Conservation (phyloP, 2,113 vertebrate genomes). For the Poeciliopsis turrubarensis region DNA sequence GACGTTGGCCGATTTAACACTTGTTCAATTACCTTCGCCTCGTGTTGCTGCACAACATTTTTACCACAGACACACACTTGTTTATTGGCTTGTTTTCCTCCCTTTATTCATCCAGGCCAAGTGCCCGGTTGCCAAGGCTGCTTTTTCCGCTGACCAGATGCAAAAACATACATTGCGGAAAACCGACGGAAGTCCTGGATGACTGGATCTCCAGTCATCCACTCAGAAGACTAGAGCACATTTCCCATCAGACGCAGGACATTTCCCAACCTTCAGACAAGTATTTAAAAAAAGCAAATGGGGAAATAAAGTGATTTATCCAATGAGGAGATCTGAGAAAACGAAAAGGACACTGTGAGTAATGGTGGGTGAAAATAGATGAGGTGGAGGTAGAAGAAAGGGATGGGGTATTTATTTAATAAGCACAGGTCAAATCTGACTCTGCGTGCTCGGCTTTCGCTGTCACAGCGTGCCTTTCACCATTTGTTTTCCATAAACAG, state of each 20-base stretch:
- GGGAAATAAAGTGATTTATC: constrained; percentile 8
- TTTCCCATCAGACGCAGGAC: constrained; percentile 34
- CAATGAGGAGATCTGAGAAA: constrained; percentile 11
- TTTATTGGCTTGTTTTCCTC: constrained; percentile 51
- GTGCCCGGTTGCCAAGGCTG: constrained; percentile 19
- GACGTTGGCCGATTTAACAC: constrained; percentile 6
- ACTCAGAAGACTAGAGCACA: constrained; percentile 19
- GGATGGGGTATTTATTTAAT: constrained; percentile 77
- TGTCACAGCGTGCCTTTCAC: constrained; percentile 81
- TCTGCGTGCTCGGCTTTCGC: constrained; percentile 76
- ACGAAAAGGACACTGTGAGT: constrained; percentile 3
- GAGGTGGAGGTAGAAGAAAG: constrained; percentile 59
- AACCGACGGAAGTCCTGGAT: constrained; percentile 42
- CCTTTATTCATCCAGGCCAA: constrained; percentile 15
- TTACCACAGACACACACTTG: constrained; percentile 38
- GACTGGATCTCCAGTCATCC: constrained; percentile 35
- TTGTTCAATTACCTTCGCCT: constrained; percentile 41
- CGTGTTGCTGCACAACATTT: constrained; percentile 13
- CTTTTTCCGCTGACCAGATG: constrained; percentile 38
- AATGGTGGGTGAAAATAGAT: constrained; percentile 28
- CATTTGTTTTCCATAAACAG: constrained; percentile 91
- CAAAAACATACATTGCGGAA: constrained; percentile 40
- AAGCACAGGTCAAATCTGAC: constrained; percentile 76
- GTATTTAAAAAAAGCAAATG: constrained; percentile 65
- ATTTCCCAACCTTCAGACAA: constrained; percentile 20